Evolutionary conservation across 2,113 vertebrate genomes (phyloP).

Genomic region (Blennius ocellaris): DNA sequence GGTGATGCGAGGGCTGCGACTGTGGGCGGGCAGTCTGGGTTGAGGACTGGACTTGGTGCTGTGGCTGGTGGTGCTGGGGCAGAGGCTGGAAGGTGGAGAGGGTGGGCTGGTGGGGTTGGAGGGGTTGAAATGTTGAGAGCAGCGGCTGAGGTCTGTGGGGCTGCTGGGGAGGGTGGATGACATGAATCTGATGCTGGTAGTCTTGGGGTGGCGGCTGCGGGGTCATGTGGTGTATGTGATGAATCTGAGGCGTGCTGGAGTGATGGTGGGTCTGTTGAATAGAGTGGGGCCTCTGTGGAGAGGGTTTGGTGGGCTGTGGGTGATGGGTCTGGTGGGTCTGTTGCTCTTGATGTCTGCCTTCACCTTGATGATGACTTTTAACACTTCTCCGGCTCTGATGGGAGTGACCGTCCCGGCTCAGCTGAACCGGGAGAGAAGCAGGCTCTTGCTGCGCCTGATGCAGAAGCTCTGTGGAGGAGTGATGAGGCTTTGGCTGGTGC

Average conservation of each 20-base stretch:
- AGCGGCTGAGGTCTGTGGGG: conserved; percentile 77
- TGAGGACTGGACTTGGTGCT: conserved; percentile 71
- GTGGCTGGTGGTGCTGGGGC: conserved; percentile 67
- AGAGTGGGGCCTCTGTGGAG: conserved; percentile 80
- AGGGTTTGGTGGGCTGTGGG: conserved; percentile 75
- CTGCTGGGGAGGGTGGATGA: conserved; percentile 81
- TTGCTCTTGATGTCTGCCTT: conserved; percentile 70
- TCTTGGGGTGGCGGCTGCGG: conserved; percentile 75
- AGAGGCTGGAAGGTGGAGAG: conserved; percentile 80
- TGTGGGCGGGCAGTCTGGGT: conserved; percentile 75
- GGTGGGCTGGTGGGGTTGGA: conserved; percentile 74
- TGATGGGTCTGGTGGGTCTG: conserved; percentile 72
- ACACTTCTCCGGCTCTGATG: conserved; percentile 74
- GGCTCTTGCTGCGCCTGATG: conserved; percentile 73
- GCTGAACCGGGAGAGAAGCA: conserved; percentile 62
- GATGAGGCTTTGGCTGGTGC: conserved; percentile 71
- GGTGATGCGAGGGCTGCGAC: conserved; percentile 80
- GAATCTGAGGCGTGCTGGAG: conserved; percentile 72
- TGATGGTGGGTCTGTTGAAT: conserved; percentile 79
- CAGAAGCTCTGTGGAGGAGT: conserved; percentile 76
- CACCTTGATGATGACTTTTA: conserved; percentile 69
- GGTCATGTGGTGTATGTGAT: conserved; percentile 77
- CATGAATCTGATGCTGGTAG: conserved; percentile 78
- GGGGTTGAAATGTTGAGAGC: conserved; percentile 81
- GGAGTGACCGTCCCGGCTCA: conserved; percentile 66